A percentile compares a stretch with the other conserved stretches of the same genome.
phyloP scores from a whole-genome alignment of 1,140 invertebrate genomes.

The Neuroterus valhalla region DNA sequence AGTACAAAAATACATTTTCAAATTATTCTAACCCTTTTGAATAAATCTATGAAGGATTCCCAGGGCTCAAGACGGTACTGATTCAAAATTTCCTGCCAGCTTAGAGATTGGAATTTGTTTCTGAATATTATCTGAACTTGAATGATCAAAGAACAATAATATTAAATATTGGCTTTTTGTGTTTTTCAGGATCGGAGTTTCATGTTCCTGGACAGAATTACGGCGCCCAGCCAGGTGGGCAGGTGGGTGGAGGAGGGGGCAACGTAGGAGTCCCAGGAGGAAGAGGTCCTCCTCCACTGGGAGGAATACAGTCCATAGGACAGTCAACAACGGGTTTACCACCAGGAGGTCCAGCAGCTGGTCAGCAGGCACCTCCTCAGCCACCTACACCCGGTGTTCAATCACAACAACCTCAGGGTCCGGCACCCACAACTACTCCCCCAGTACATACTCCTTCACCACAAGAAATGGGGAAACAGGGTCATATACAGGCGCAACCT shows the following conservation, averaged over 20 bases:
- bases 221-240: conserved; percentile 70
- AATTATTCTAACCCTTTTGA: too few relatives aligned
- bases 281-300: conserved; percentile 67
- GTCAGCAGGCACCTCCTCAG: conserved; percentile 63
- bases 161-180: background rate
- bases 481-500: conserved; percentile 64
- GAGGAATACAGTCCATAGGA: conserved; percentile 66
- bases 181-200: conserved; percentile 69
- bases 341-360: conserved; percentile 61
- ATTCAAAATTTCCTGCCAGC: too few relatives aligned
- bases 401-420: conserved; percentile 63
- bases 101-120: too few relatives aligned
- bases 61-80: too few relatives aligned
- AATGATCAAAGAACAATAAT: background rate
- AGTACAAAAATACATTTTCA: too few relatives aligned
- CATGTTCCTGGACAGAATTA: conserved; percentile 72
- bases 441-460: conserved; percentile 64
- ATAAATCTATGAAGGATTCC: too few relatives aligned
- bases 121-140: too few relatives aligned
- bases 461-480: conserved; percentile 71
- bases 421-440: conserved; percentile 64
- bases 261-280: conserved; percentile 69
- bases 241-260: conserved; percentile 70
- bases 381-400: conserved; percentile 64
- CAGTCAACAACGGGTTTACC: conserved; percentile 66